A percentile compares a stretch with the other conserved stretches of the same genome.
phyloP scores from a whole-genome alignment of 2,113 vertebrate species.

The Oreochromis niloticus region DNA sequence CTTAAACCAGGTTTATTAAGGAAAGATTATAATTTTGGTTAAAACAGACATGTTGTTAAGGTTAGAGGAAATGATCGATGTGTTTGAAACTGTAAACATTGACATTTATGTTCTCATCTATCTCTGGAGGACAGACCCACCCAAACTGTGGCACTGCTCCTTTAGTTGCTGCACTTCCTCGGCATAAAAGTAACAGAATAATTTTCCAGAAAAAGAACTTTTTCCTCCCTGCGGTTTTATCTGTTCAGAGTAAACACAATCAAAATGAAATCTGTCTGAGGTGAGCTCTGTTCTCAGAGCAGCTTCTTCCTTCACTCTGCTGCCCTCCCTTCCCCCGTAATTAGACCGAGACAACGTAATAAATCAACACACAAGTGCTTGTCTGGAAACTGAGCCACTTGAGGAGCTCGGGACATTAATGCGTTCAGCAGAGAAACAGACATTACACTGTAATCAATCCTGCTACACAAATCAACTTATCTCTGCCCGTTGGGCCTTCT shows the following conservation, averaged over 20 bases:
- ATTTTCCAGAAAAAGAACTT: neutral
- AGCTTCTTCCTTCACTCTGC: neutral
- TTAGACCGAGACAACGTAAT: slow-evolving; percentile 60
- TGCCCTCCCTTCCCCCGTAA: slow-evolving; percentile 39
- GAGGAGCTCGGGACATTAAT: slow-evolving; percentile 59
- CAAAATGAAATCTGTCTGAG: neutral
- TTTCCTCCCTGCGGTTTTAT: neutral
- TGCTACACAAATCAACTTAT: slow-evolving; percentile 65
- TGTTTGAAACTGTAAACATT: neutral
- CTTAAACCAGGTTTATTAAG: neutral
- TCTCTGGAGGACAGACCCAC: neutral
- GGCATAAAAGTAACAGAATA: neutral
- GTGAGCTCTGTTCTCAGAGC: neutral
- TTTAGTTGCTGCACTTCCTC: neutral
- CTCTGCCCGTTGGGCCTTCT: neutral
- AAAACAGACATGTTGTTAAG: neutral
- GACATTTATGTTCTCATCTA: neutral
- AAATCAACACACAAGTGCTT: slow-evolving; percentile 69
- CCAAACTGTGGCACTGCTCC: neutral
- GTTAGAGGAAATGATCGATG: neutral
- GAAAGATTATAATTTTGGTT: neutral
- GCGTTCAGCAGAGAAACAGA: slow-evolving; percentile 59
- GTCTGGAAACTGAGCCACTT: slow-evolving; percentile 57
- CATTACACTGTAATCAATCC: slow-evolving; percentile 74
- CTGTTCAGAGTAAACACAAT: neutral